Evolutionary conservation across 2,113 vertebrate species (phyloP), one percentile per base, ranked within the genome.

Genomic region (Lampris incognitus): DNA sequence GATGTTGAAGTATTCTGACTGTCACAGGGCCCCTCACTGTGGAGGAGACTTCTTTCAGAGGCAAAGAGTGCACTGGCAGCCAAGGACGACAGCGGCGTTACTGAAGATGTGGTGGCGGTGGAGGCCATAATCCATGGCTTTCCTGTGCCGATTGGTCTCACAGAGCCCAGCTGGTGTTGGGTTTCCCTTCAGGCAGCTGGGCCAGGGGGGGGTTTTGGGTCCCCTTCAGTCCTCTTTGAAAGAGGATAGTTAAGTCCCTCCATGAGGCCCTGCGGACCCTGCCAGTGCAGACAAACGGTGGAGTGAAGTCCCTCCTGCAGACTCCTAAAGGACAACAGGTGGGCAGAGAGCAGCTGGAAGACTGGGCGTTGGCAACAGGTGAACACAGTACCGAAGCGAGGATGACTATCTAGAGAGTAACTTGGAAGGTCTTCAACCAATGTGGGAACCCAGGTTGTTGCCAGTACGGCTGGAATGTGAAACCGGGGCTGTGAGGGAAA

Each of bases 91-190:
- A 59, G 68, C 39, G 44, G 66, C 42, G 1, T 91, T 87, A 61
- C 62, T 79, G 83, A 85, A 75, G 87, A 86, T 40, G 75, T 72
- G 65, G 73, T 68, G 60, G 79, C 60, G 60, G 74, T 56, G 76
- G 62, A 73, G 67, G 79, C 82, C 51, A n/a, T 93, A 91, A 93
- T 91, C 89, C 83, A 40, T 56, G 80, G 90, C 88, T 91, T 92
- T 92, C 88, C 86, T 91, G 85, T 89, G 73, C 81, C 51, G 83
- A 81, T 84, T 83, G 76, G 64, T 64, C 79, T 76, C 76, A 69
- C 69, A 80, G 73, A 82, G 81, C 62, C 78, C 69, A 69, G 81
- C 66, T 76, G 83, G 88, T 90, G 84, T 93, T 88, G 77, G 78
- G 82, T 92, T 92, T 91, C 86, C 36, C n/a, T 78, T 59, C 58